Conservation (phyloP, 2,797 vertebrate species). For the Ficedula albicollis region DNA sequence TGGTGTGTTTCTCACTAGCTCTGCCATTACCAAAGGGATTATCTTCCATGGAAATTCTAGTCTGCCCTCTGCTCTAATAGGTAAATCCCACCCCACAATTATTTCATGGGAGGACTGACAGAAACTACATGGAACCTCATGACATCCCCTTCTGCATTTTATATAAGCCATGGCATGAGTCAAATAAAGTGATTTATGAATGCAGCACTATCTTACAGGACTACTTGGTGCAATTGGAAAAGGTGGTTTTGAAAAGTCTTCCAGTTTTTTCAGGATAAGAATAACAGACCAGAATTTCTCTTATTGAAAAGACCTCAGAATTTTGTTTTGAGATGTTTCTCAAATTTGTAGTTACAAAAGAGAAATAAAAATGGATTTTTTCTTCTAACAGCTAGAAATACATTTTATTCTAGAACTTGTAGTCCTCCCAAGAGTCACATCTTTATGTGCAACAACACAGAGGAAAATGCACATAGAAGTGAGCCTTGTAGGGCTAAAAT, state of each 20-base stretch:
- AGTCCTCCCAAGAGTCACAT: not conserved
- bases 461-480: not conserved
- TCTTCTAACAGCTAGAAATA: not conserved
- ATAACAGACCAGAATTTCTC: not conserved
- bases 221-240: rapidly evolving
- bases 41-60: not conserved
- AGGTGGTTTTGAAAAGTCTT: not conserved
- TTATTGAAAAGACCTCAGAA: not conserved
- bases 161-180: not conserved
- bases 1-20: not conserved
- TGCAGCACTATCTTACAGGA: not conserved
- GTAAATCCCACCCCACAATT: not conserved
- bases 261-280: not conserved
- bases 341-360: not conserved
- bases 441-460: not conserved
- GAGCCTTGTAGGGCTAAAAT: not conserved
- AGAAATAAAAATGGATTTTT: not conserved
- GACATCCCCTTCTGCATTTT: not conserved
- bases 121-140: not conserved
- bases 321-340: not conserved
- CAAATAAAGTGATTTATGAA: not conserved
- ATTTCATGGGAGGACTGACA: not conserved
- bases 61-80: not conserved
- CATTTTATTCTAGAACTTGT: not conserved
- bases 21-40: not conserved